Evolutionary conservation across 2,797 vertebrate genomes (phyloP).

Genomic region (Carcharodon carcharias): DNA sequence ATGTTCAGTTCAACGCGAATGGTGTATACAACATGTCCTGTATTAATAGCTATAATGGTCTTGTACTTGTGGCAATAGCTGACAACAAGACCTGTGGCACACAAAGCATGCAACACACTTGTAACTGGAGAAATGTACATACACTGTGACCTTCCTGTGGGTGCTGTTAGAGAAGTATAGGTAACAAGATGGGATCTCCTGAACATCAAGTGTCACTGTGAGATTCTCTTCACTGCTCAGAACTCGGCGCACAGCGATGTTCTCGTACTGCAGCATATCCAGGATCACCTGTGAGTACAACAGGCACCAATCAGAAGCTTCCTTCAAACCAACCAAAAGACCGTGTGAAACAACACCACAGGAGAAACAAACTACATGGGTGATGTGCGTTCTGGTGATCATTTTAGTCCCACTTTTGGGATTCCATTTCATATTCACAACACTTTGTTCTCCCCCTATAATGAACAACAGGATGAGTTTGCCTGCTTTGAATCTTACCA

Average conservation of each 20-base stretch:
- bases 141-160: slow-evolving; percentile 65
- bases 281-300: slow-evolving; percentile 64
- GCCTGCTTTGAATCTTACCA: neutral
- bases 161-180: slow-evolving; percentile 66
- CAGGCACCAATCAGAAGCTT: neutral
- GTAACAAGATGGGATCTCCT: slow-evolving; percentile 75
- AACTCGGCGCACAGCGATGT: slow-evolving; percentile 73
- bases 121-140: slow-evolving; percentile 49
- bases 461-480: neutral
- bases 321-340: neutral
- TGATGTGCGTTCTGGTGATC: neutral
- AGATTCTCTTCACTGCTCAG: slow-evolving; percentile 61
- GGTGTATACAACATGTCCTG: neutral
- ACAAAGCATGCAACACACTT: neutral
- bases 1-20: neutral
- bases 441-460: neutral
- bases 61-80: too few species aligned
- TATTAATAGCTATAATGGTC: neutral
- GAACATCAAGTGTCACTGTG: slow-evolving; percentile 65
- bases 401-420: neutral
- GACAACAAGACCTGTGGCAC: neutral
- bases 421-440: neutral
- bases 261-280: slow-evolving; percentile 80
- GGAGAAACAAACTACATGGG: neutral
- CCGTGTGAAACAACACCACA: neutral